A percentile compares a stretch with the other conserved stretches of the same genome.
These are phyloP conservation scores for Netelia fuscicornis DNA, from an alignment of 2,888 invertebrate genomes.

Conservation along the genomic window DNA sequence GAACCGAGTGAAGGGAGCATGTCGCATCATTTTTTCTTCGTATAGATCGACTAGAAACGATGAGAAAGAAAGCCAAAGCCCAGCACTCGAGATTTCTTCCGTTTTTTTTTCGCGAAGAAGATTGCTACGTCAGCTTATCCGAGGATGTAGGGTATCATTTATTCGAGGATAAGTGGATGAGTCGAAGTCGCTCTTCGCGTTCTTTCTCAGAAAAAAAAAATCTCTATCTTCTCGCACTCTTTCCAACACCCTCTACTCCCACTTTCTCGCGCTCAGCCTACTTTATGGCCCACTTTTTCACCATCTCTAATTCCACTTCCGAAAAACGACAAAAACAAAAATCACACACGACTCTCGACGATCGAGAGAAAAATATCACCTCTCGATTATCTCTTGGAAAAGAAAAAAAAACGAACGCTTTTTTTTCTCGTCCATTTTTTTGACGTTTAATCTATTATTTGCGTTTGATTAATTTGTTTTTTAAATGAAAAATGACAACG, in stretches of 20 bases:
- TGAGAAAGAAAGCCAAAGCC: background rate
- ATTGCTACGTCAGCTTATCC: conserved; percentile 65
- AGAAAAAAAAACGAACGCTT: background rate
- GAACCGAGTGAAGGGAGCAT: background rate
- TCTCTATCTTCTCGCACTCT: background rate
- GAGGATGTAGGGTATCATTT: conserved; percentile 57
- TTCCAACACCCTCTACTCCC: background rate
- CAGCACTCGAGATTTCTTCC: conserved; percentile 13
- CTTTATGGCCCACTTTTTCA: conserved; percentile 65
- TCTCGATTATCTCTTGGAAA: background rate
- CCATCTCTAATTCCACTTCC: conserved; percentile 14
- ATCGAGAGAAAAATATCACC: conserved; percentile 6
- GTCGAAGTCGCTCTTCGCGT: conserved; percentile 44
- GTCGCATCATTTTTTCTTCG: background rate
- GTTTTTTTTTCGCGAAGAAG: conserved; percentile 19
- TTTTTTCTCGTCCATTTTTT: background rate
- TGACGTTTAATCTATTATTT: no score
- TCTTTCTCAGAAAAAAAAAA: conserved; percentile 6
- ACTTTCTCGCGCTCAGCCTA: conserved; percentile 37
- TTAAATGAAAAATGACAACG: no score
- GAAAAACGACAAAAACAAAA: conserved; percentile 33
- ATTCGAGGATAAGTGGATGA: conserved; percentile 62
- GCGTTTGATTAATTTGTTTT: no score
- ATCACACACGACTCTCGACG: background rate
- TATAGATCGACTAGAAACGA: background rate